These are phyloP conservation scores for Habroteleia sp. DNA, from an alignment of 2,888 invertebrate species.

Conservation along the genomic window DNA sequence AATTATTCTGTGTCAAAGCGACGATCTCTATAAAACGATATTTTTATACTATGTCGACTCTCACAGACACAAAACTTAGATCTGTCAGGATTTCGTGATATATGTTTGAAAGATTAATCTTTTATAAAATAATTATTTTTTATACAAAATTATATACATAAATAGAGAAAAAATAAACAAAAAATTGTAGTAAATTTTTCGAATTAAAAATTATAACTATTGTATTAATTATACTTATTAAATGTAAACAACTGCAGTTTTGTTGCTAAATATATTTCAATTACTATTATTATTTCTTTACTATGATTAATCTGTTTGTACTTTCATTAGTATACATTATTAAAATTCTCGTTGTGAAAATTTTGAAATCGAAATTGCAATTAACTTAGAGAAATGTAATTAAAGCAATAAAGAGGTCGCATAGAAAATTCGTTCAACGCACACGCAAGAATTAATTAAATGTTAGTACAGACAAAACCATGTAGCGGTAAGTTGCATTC, in stretches of 20 bases:
- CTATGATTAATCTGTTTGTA: too few species aligned
- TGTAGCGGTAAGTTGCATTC: conserved; percentile 27
- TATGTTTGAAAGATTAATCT: too few species aligned
- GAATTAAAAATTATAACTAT: too few species aligned
- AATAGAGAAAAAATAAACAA: too few species aligned
- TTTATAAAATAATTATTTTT: too few species aligned
- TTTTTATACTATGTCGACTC: conserved; percentile 20
- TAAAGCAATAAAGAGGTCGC: conserved; percentile 26
- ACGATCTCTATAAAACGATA: conserved; percentile 19
- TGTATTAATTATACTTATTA: too few species aligned
- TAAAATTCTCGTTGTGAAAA: not conserved
- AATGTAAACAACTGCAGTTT: too few species aligned
- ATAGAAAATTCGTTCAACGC: conserved; percentile 30
- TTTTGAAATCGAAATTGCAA: conserved; percentile 12
- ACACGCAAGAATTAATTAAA: conserved; percentile 42
- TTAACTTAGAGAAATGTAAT: conserved; percentile 22
- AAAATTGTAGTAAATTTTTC: too few species aligned
- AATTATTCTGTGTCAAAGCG: conserved; percentile 37
- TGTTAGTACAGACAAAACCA: conserved; percentile 32
- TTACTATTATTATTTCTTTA: too few species aligned
- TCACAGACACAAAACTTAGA: conserved; percentile 21
- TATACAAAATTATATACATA: too few species aligned
- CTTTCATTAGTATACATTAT: not conserved
- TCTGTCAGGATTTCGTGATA: conserved; percentile 2
- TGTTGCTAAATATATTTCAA: too few species aligned